These are phyloP conservation scores for Alethe castanea DNA, from an alignment of 2,113 vertebrate species.

Conservation along the genomic window DNA sequence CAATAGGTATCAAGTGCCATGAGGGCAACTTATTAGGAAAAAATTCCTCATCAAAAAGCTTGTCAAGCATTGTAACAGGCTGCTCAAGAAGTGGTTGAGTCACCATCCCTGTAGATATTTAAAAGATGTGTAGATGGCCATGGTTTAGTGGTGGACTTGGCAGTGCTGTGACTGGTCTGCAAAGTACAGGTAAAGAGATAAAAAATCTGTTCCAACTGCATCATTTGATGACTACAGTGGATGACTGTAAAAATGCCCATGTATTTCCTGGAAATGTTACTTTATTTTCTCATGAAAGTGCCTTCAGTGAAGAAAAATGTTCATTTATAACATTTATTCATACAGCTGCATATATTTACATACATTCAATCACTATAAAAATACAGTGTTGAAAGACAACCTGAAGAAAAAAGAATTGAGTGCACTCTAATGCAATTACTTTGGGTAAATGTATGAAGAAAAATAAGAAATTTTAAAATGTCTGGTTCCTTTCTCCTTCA, in stretches of 20 bases:
- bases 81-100: neutral
- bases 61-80: neutral
- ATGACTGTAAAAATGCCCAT: neutral
- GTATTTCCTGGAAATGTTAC: neutral
- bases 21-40: neutral
- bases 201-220: neutral
- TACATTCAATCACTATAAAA: neutral
- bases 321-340: neutral
- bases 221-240: neutral
- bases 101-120: neutral
- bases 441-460: neutral
- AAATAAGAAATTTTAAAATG: neutral
- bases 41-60: neutral
- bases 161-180: neutral
- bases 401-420: neutral
- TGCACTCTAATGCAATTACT: neutral
- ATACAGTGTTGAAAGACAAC: neutral
- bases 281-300: neutral
- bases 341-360: neutral
- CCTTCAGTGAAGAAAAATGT: neutral
- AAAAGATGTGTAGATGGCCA: neutral
- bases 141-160: neutral
- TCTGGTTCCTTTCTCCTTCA: neutral
- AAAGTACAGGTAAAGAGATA: neutral
- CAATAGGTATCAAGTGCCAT: neutral